Percentiles rank a stretch among this genome's conserved stretches.
Conservation (phyloP, 2,888 invertebrate genomes). For the Caprella mutica region DNA sequence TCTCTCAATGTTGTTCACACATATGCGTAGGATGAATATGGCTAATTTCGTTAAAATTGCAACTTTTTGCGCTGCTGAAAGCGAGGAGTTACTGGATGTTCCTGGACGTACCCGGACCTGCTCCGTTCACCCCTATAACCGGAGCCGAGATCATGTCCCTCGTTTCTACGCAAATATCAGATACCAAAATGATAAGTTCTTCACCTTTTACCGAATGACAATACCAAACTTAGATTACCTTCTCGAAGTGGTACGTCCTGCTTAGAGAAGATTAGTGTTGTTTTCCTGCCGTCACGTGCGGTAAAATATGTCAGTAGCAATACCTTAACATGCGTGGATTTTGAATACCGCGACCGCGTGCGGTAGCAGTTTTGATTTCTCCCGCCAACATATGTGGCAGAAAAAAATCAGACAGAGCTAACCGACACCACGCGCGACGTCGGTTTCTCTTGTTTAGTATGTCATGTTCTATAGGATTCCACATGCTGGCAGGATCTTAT, state of each 20-base stretch:
- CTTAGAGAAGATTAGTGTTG: neutral
- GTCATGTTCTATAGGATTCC: neutral
- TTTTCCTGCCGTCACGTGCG: too few species aligned
- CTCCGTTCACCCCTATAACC: slow-evolving; percentile 11
- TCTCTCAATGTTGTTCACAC: too few species aligned
- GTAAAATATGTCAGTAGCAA: neutral
- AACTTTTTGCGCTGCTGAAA: slow-evolving; percentile 12
- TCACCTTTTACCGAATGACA: slow-evolving; percentile 9
- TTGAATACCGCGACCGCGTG: neutral
- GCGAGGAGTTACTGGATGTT: slow-evolving; percentile 11
- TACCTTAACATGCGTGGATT: too few species aligned
- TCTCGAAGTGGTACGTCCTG: neutral
- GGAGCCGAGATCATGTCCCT: slow-evolving; percentile 12
- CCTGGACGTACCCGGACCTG: slow-evolving; percentile 8
- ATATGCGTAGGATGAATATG: too few species aligned
- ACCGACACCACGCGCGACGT: too few species aligned
- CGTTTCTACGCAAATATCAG: slow-evolving; percentile 11
- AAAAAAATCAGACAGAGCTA: too few species aligned
- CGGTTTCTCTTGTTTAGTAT: neutral
- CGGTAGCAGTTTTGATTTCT: too few species aligned
- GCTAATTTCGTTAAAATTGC: slow-evolving; percentile 8
- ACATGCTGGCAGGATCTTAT: neutral
- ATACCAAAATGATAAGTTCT: slow-evolving; percentile 11
- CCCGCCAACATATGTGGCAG: too few species aligned
- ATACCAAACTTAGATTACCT: slow-evolving; percentile 12